Evolutionary conservation across 2,113 vertebrate species (phyloP).

Genomic region (Fregata magnificens): DNA sequence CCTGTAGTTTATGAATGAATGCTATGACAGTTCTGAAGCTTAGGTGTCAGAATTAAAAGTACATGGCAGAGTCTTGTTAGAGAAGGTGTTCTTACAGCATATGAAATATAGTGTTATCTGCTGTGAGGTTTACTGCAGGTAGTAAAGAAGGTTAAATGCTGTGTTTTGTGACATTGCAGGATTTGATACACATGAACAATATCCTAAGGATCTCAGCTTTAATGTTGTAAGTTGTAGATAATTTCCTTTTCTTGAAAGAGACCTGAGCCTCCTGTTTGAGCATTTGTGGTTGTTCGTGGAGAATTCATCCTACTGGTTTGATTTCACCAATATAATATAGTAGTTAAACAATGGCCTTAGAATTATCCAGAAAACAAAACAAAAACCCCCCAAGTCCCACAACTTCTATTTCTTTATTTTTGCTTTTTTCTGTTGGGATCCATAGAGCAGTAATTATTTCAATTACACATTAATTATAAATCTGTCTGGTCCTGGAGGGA

Average conservation of each 20-base stretch:
- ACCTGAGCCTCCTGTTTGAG: background rate
- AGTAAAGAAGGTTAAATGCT: background rate
- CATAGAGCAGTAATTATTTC: background rate
- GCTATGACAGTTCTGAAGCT: background rate
- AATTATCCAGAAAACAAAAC: background rate
- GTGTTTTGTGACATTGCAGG: background rate
- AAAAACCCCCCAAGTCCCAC: background rate
- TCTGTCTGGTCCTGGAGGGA: background rate
- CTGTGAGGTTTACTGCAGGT: background rate
- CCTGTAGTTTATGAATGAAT: background rate
- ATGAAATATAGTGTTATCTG: accelerated
- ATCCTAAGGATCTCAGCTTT: background rate
- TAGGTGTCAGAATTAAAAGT: background rate
- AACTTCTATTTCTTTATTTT: background rate
- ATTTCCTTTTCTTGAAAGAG: background rate
- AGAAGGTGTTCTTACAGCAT: background rate
- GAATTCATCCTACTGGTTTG: background rate
- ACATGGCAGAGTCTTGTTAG: background rate
- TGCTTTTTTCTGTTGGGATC: background rate
- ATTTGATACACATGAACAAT: background rate
- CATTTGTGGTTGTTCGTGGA: background rate
- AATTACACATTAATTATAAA: background rate
- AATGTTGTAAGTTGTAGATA: background rate
- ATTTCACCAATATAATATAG: background rate
- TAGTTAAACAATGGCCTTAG: background rate